Percentiles rank a stretch among this genome's conserved stretches.
These are phyloP conservation scores for Mythimna impura DNA, from an alignment of 2,888 invertebrate species.

Conservation along the genomic window DNA sequence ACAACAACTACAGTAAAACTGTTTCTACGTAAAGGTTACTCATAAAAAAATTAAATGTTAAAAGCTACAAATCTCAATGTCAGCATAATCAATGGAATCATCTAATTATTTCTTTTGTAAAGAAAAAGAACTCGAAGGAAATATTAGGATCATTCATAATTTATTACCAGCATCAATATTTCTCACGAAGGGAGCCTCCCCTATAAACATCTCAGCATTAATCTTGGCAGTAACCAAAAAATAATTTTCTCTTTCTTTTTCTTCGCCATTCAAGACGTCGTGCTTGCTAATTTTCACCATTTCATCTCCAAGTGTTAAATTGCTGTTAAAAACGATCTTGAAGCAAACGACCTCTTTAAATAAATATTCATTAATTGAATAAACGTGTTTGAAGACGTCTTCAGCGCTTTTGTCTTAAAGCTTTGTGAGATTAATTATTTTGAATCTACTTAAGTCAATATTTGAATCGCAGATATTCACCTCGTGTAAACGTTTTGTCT, in stretches of 20 bases:
- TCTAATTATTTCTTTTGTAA: constrained; percentile 23
- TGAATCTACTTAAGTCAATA: constrained; percentile 44
- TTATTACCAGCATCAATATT: constrained; percentile 46
- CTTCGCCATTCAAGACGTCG: constrained; percentile 21
- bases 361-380: constrained; percentile 60
- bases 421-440: constrained; percentile 54
- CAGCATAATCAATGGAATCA: constrained; percentile 25
- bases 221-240: constrained; percentile 34
- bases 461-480: constrained; percentile 59
- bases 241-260: constrained; percentile 30
- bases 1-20: not conserved
- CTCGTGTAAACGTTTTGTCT: constrained; percentile 36
- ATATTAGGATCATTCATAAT: constrained; percentile 48
- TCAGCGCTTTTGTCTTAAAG: constrained; percentile 39
- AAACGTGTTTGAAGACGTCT: constrained; percentile 35
- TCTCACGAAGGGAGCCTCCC: constrained; percentile 14
- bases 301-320: constrained; percentile 44
- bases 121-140: constrained; percentile 16
- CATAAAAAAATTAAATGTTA: not conserved
- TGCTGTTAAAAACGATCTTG: constrained; percentile 30
- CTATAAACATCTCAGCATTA: constrained; percentile 37
- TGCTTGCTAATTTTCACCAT: constrained; percentile 40
- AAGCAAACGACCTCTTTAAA: constrained; percentile 41
- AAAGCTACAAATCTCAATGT: not conserved
- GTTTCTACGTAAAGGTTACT: not conserved